These are phyloP conservation scores for Apodemus speciosus DNA, from an alignment of 2,113 vertebrate species.

Conservation along the genomic window DNA sequence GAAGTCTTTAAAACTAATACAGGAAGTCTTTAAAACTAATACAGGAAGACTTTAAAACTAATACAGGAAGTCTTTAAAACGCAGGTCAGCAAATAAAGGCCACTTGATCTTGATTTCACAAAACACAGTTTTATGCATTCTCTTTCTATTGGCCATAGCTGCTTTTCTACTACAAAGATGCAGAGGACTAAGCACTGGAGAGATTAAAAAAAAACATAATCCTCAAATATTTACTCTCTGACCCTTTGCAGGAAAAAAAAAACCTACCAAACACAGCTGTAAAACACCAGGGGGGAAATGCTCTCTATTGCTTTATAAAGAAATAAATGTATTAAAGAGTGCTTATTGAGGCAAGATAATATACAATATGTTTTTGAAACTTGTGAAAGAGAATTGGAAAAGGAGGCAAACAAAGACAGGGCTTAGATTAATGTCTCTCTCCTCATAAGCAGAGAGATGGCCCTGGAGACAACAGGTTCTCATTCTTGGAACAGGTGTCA, in stretches of 20 bases:
- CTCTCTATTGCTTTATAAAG: background rate
- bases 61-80: background rate
- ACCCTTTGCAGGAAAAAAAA: background rate
- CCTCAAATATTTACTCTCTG: background rate
- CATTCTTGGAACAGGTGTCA: background rate
- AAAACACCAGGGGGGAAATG: background rate
- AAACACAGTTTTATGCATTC: background rate
- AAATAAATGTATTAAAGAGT: slow-evolving; percentile 11
- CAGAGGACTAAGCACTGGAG: background rate
- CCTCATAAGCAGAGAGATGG: background rate
- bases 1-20: too few relatives aligned
- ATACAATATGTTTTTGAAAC: background rate
- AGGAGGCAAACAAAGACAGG: background rate
- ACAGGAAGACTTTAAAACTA: too few relatives aligned
- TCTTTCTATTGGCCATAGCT: background rate
- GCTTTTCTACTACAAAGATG: background rate
- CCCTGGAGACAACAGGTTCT: background rate
- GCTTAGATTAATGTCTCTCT: background rate
- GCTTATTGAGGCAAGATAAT: background rate
- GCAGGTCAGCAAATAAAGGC: background rate
- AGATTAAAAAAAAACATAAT: rapidly evolving
- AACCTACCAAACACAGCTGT: background rate
- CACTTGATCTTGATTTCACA: background rate
- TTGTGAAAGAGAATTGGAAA: background rate
- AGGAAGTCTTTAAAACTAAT: too few relatives aligned